Evolutionary conservation across 2,113 vertebrate genomes (phyloP), one percentile per base, ranked within the genome.

Genomic region (Hippocampus abdominalis): DNA sequence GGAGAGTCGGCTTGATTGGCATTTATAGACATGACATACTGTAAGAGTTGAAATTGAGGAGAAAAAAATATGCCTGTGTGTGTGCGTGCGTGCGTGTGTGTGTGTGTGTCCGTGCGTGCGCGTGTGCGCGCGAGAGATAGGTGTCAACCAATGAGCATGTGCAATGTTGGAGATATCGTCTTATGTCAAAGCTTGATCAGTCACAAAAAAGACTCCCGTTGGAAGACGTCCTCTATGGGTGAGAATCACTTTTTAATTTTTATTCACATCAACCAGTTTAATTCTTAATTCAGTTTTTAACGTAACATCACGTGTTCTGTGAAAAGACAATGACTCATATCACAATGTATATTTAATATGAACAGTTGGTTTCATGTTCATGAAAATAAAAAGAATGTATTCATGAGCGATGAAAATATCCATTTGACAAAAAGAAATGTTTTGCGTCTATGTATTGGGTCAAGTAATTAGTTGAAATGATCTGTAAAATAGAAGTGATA

Each of bases 121-220:
- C 13, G 53, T 25, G 65, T 36, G 15, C 69, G 16, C 13, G 16
- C 5, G 53, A 9, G 18, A 32, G 64, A 67, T 62, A 61, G 2
- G 67, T 62, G 74, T 67, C 81, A 72, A 84, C 89, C 88, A 90
- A 87, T 89, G 83, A 87, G 81, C 81, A 56, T 64, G 76, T 54
- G 66, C 54, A 72, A 76, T 81, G 77, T 16, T 13, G 9, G 75
- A 83, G 69, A 87, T 70, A 64, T 57, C 81, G 84, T 86, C 82
- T 79, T 87, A 63, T 85, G 87, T 87, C 25, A 72, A 80, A 72
- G 78, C 56, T 76, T 79, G 74, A 84, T 75, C 67, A 76, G 80
- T 71, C 74, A 82, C 71, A 13, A 79, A 72, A 79, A 60, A 42
- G 56, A 57, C 60, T n/a, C 25, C 73, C 70, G 81, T 44, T 44